phyloP scores from a whole-genome alignment of 2,797 vertebrate species.

The Pipistrellus kuhlii region DNA sequence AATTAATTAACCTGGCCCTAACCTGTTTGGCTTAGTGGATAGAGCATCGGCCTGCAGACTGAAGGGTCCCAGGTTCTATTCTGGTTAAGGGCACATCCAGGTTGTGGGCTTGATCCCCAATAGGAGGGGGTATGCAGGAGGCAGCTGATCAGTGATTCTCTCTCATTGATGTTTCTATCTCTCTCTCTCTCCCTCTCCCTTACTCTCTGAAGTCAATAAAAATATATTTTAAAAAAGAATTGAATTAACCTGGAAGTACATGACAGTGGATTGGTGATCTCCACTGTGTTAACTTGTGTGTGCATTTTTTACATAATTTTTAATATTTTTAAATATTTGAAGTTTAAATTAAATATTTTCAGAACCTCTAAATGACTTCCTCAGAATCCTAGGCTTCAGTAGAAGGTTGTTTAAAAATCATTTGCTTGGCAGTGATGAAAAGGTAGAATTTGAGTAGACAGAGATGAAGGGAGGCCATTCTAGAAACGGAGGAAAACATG shows the following conservation, averaged over 20 bases:
- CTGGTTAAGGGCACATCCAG: too few species aligned
- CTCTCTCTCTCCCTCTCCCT: too few species aligned
- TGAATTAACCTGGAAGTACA: constrained; percentile 6
- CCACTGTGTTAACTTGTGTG: not conserved
- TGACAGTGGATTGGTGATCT: not conserved
- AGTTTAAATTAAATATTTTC: constrained; percentile 17
- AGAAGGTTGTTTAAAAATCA: constrained; percentile 5
- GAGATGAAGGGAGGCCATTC: not conserved
- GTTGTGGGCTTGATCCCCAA: too few species aligned
- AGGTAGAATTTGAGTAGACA: constrained; percentile 1
- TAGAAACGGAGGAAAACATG: not conserved
- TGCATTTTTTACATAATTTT: constrained; percentile 15
- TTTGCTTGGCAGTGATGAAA: not conserved
- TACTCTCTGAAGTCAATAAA: too few species aligned
- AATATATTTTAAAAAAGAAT: not conserved
- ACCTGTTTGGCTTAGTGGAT: too few species aligned
- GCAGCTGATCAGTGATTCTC: too few species aligned
- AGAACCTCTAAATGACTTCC: constrained; percentile 18
- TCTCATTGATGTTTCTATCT: too few species aligned
- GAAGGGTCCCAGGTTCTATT: too few species aligned
- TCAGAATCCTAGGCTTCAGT: not conserved
- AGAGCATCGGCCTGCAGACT: too few species aligned
- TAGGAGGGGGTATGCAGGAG: too few species aligned
- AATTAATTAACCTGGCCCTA: constrained; percentile 25
- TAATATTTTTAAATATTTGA: constrained; percentile 50